Evolutionary conservation across 2,797 vertebrate species (phyloP).

Genomic region (Myotis planiceps): DNA sequence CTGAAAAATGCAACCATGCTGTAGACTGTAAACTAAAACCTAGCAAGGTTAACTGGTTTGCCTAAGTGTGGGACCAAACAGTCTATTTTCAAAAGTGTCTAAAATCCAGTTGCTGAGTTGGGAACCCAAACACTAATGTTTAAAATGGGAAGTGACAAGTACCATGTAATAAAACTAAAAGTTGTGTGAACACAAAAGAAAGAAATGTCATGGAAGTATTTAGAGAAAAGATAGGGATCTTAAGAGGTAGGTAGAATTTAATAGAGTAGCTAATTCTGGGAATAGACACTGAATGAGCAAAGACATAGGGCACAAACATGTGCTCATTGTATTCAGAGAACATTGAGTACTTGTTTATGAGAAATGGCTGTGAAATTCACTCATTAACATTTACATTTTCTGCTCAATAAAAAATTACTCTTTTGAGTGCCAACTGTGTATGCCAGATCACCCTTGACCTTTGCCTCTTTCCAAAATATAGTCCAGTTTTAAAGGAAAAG

Average conservation of each 20-base stretch:
- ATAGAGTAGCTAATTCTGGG: background rate
- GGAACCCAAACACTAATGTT: background rate
- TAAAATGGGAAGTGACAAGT: background rate
- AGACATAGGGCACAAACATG: background rate
- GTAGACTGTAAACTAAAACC: background rate
- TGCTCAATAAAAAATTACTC: background rate
- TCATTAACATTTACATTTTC: slow-evolving; percentile 2
- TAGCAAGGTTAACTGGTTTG: background rate
- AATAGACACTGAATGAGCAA: background rate
- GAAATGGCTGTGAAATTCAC: background rate
- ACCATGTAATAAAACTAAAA: background rate
- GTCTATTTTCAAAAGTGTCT: background rate
- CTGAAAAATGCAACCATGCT: background rate
- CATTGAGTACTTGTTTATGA: background rate
- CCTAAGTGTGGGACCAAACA: background rate
- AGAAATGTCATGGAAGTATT: background rate
- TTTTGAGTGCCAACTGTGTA: background rate
- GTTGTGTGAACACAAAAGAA: background rate
- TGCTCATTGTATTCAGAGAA: background rate
- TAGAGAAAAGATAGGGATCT: background rate
- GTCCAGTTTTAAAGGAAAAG: slow-evolving; percentile 27
- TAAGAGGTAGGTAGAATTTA: background rate
- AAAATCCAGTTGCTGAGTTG: background rate
- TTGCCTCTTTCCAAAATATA: slow-evolving; percentile 3
- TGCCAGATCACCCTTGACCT: background rate